A percentile compares a stretch with the other conserved stretches of the same genome.
phyloP scores from a whole-genome alignment of 2,797 vertebrate genomes.

The Chlorospingus semifuscus region DNA sequence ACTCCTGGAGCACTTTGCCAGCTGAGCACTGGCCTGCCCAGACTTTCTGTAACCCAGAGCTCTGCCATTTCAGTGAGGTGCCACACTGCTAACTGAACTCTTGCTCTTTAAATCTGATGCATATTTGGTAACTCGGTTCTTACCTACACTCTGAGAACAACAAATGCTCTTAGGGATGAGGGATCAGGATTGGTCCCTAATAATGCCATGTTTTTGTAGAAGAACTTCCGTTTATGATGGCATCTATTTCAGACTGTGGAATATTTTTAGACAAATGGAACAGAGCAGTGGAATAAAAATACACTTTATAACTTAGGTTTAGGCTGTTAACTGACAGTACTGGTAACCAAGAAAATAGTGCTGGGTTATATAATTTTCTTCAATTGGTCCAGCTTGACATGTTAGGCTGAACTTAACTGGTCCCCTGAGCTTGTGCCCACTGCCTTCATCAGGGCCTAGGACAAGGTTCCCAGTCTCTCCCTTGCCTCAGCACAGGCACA shows the following conservation, averaged over 20 bases:
- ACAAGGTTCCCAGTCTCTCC: not conserved
- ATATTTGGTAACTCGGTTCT: not conserved
- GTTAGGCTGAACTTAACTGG: not conserved
- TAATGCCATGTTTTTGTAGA: not conserved
- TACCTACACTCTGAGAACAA: not conserved
- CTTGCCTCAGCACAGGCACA: not conserved
- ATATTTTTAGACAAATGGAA: slow-evolving; percentile 6
- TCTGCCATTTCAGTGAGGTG: not conserved
- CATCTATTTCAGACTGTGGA: not conserved
- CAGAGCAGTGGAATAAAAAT: not conserved
- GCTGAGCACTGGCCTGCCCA: accelerated
- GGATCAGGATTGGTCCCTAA: not conserved
- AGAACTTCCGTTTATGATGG: not conserved
- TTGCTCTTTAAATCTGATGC: not conserved
- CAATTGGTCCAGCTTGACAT: not conserved
- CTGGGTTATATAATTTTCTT: not conserved
- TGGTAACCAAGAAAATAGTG: not conserved
- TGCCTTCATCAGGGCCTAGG: not conserved
- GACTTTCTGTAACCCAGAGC: not conserved
- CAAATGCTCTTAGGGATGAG: not conserved
- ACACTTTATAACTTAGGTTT: not conserved
- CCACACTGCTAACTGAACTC: not conserved
- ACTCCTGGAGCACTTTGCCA: not conserved
- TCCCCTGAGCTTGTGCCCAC: not conserved
- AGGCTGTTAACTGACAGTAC: not conserved